Evolutionary conservation across 2,888 invertebrate genomes (phyloP).

Genomic region (Slavum lentiscoides): DNA sequence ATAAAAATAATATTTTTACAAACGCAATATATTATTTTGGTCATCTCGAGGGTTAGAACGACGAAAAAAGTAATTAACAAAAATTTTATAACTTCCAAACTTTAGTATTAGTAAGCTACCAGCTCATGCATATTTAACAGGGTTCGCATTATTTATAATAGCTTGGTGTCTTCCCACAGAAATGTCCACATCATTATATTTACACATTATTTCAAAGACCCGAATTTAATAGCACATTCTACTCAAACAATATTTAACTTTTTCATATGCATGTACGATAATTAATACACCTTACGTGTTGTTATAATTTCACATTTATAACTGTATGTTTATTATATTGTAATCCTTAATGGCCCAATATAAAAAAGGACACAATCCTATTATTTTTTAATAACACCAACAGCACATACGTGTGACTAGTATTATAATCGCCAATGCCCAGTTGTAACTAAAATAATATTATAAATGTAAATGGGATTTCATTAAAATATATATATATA

Average conservation of each 20-base stretch:
- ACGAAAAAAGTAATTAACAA: conserved; percentile 31
- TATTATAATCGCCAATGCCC: no score
- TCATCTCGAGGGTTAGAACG: conserved; percentile 1
- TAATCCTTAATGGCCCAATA: no score
- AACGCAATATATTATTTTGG: neutral
- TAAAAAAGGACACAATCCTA: no score
- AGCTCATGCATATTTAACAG: conserved; percentile 44
- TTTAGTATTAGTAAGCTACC: neutral
- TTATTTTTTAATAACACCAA: no score
- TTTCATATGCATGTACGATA: neutral
- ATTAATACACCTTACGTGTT: conserved; percentile 25
- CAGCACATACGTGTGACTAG: no score
- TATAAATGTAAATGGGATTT: no score
- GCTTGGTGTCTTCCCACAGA: conserved; percentile 7
- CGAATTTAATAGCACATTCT: neutral
- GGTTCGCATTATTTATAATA: conserved; percentile 34
- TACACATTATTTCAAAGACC: conserved; percentile 15
- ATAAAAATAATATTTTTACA: neutral
- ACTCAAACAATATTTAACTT: conserved; percentile 19
- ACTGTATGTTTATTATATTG: no score
- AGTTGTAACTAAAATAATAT: no score
- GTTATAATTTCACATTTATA: conserved; percentile 8
- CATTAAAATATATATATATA: no score
- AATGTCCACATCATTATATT: conserved; percentile 31
- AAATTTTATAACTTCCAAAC: conserved; percentile 4